Base-by-base conservation (phyloP, 2,888 invertebrate genomes). In the Cephus spinipes region DNA sequence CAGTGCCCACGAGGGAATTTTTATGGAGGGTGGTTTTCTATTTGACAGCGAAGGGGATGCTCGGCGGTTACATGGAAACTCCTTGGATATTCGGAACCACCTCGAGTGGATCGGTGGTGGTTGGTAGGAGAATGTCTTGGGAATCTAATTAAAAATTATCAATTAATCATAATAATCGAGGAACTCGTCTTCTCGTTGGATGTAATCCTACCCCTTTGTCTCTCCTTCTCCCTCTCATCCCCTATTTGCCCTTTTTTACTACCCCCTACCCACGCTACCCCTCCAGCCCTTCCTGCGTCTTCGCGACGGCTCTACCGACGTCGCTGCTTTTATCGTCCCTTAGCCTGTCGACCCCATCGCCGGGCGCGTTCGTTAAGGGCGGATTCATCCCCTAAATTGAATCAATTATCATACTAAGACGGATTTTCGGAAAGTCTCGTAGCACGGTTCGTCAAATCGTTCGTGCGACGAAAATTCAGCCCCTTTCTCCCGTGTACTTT, bases 381-480 rank as follows among this genome's bases (percentile, higher is more conserved):
- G 88, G 89, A 90, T 90, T 90, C 89, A 89, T 89, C 88, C 89
- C 85, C 86, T 86, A 89, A 90, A 90, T 90, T 90, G 88, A 90
- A 90, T 90, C 90, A 90, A 90, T 90, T 90, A 90, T 89, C 87
- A 89, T 89, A 89, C 87, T 89, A 88, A 90, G 88, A 87, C 87
- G 87, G 87, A 88, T 90, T 88, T 88, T 88, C 86, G 87, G 86
- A 86, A 88, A 88, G 87, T 87, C 83, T 15, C 40, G 40, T 4
- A 40, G 40, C 40, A 40, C 40, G 40, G 40, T 40, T 40, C 40
- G 40, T 40, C 40, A 40, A 15, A 15, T 40, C 40, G 36, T 12
- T 36, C 36, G 40, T 15, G 4, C 15, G 40, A 40, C 40, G 40
- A 40, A 15, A 40, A 40, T 9, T 32, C 69, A 69, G 6, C 30